Evolutionary conservation across 1,140 invertebrate species (phyloP).

Genomic region (Habropoda laboriosa): DNA sequence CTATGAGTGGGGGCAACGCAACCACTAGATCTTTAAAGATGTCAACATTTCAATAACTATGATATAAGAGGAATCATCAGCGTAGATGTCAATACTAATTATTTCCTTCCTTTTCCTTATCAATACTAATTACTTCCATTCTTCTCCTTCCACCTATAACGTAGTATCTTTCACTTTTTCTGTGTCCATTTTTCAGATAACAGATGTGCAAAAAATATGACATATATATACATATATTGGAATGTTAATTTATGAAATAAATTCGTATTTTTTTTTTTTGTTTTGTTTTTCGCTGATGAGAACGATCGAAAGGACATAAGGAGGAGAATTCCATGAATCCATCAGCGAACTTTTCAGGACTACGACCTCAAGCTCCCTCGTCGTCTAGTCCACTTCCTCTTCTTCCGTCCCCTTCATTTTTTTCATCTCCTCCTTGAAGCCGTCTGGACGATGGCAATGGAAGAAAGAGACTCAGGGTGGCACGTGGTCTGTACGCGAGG

Average conservation of each 20-base stretch:
- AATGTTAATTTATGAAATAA: background rate
- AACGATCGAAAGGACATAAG: background rate
- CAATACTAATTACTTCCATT: background rate
- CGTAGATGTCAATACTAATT: background rate
- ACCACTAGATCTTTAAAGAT: background rate
- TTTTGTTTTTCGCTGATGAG: too few species aligned
- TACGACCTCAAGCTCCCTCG: constrained; percentile 56
- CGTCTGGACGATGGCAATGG: constrained; percentile 50
- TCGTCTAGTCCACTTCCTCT: constrained; percentile 68
- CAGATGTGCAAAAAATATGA: background rate
- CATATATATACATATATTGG: background rate
- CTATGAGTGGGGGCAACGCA: background rate
- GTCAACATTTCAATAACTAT: background rate
- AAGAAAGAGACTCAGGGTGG: constrained; percentile 54
- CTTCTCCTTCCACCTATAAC: background rate
- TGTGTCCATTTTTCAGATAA: background rate
- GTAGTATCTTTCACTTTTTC: background rate
- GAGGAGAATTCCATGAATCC: constrained; percentile 37
- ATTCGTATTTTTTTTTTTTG: background rate
- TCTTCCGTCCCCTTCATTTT: constrained; percentile 53
- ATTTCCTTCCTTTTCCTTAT: background rate
- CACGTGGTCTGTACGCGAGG: constrained; percentile 16
- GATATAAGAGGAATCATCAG: background rate
- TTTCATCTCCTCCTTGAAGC: constrained; percentile 57
- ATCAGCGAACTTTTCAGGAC: constrained; percentile 47